A percentile compares a stretch with the other conserved stretches of the same genome.
Evolutionary conservation across 2,113 vertebrate species (phyloP).

Genomic region (Petromus typicus): DNA sequence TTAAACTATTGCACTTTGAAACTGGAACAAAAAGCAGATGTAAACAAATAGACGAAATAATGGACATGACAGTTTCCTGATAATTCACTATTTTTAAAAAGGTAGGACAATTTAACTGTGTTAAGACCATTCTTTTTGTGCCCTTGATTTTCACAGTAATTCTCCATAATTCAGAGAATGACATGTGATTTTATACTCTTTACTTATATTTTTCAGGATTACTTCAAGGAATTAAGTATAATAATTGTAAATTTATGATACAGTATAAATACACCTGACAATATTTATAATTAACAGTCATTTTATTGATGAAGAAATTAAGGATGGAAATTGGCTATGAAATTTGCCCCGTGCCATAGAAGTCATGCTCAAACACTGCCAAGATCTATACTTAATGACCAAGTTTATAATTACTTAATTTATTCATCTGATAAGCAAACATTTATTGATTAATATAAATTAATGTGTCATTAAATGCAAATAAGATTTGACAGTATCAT

Average conservation of each 20-base stretch:
- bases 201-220: not conserved
- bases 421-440: not conserved
- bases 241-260: not conserved
- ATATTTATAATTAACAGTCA: not conserved
- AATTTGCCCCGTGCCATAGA: not conserved
- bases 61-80: not conserved
- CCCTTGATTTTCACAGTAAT: not conserved
- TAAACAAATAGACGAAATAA: no score
- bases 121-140: fast-evolving
- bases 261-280: not conserved
- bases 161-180: not conserved
- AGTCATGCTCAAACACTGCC: not conserved
- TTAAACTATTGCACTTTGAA: not conserved
- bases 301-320: not conserved
- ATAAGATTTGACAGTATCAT: not conserved
- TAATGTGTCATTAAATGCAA: not conserved
- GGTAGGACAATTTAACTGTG: not conserved
- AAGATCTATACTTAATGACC: not conserved
- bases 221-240: not conserved
- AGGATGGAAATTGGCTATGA: not conserved
- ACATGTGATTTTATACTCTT: not conserved
- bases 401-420: not conserved
- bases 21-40: not conserved
- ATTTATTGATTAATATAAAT: not conserved
- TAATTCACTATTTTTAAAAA: not conserved